Evolutionary conservation across 2,113 vertebrate genomes (phyloP).

Genomic region (Merops nubicus): DNA sequence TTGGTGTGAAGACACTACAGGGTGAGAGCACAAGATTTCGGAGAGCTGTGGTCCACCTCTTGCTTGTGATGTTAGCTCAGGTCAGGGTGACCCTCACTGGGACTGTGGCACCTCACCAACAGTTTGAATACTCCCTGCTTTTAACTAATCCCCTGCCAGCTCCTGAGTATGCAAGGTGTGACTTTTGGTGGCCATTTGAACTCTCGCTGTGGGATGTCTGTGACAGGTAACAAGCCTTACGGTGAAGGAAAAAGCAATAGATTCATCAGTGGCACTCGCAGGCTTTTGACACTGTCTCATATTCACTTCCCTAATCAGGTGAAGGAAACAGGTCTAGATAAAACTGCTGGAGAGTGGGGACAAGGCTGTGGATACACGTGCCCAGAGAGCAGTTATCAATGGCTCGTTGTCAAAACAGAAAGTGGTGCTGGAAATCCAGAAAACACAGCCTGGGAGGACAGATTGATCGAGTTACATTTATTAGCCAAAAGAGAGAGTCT

Average conservation of each 20-base stretch:
- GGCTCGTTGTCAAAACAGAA: conserved; percentile 49
- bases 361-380: conserved; percentile 5
- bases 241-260: conserved; percentile 49
- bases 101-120: neutral
- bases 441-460: neutral
- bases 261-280: conserved; percentile 50
- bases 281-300: conserved; percentile 35
- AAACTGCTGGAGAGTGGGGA: neutral
- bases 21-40: neutral
- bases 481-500: conserved; percentile 27
- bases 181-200: conserved; percentile 15
- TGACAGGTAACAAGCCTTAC: conserved; percentile 7
- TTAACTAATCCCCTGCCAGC: neutral
- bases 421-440: neutral
- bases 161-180: neutral
- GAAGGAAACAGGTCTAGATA: conserved; percentile 54
- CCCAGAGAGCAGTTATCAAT: conserved; percentile 54
- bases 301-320: conserved; percentile 62
- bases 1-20: accelerated
- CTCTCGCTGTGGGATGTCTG: neutral
- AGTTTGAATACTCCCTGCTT: neutral
- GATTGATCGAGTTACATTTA: conserved; percentile 43
- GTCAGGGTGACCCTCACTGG: neutral
- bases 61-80: neutral
- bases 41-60: neutral